Evolutionary conservation across 2,113 vertebrate species (phyloP), one percentile per base, ranked within the genome.

Genomic region (Sceloporus undulatus): DNA sequence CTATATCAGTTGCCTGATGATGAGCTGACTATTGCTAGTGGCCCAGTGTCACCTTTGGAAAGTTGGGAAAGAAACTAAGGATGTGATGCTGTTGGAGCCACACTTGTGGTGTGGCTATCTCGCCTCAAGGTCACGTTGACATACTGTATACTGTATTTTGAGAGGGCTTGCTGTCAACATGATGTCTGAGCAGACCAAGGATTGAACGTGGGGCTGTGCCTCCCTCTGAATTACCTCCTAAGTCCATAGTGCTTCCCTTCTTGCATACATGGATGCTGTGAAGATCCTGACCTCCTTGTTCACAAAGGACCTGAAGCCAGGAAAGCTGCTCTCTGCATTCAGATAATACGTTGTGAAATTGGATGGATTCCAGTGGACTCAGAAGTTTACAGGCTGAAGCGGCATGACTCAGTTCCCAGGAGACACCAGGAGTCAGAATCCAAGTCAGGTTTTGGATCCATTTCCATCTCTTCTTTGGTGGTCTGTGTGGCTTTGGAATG

Each of bases 401-500:
- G 96, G 93, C 95, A 97, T 68, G 97, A 97, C 90, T 97, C 97
- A 92, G 97, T 96, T 95, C 97, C 97, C 93, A 97, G 94, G 81
- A 97, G 97, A 95, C 97, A 97, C 97, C 97, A 97, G 89, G 97
- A 97, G 89, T 97, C 97, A 81, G 97, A 97, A 95, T 97, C 97
- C 94, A 97, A 81, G 59, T 97, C 97, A 92, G 97, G 96, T 90
- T 96, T 97, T 0, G 96, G 94, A 97, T 97, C 97, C 86, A 92
- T 86, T 94, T 97, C 97, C 93, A 93, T 89, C 88, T 97, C 97
- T 93, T 97, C 97, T 93, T 95, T 97, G 93, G 95, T 71, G 87
- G 96, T 97, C 93, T 96, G 97, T 56, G 96, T 96, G 91, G 96
- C 96, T 96, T 88, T 97, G 94, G 96, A 96, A 96, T 96, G 95